Conservation (phyloP, 92 coral and sea anemone genomes). For the Phenganax marumi region DNA sequence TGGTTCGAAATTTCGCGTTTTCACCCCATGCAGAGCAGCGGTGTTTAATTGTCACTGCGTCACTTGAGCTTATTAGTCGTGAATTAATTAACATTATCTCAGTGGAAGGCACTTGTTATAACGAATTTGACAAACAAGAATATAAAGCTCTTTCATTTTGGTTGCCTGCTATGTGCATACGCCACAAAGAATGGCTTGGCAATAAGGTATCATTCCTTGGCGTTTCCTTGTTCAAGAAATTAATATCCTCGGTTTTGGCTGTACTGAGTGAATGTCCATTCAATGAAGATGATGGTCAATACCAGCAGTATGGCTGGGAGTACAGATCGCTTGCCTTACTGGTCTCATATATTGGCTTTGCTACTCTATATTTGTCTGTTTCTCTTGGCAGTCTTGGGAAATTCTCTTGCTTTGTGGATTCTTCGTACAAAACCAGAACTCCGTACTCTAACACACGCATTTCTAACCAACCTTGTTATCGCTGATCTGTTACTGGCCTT, state of each 20-base stretch:
- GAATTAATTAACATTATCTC: background rate
- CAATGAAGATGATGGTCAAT: background rate
- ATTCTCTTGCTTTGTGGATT: conserved; percentile 55
- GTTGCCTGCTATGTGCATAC: no score
- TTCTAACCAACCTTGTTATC: conserved; percentile 64
- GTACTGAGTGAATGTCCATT: background rate
- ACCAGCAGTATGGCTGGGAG: background rate
- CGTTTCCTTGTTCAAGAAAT: background rate
- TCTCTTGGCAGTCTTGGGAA: conserved; percentile 51
- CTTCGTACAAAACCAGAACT: conserved; percentile 56
- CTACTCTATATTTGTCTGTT: conserved; percentile 46
- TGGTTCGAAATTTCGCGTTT: background rate
- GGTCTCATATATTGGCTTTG: conserved; percentile 55
- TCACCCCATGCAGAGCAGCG: background rate
- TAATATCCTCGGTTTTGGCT: no score
- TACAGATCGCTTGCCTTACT: conserved; percentile 54
- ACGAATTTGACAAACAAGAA: no score
- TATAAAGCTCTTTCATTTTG: no score
- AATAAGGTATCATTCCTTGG: no score
- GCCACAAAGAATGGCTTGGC: no score
- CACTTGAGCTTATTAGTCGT: background rate
- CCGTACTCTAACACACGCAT: conserved; percentile 59
- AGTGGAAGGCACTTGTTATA: no score
- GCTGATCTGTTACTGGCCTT: conserved; percentile 65
- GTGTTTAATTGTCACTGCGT: background rate